phyloP scores from a whole-genome alignment of 2,113 vertebrate genomes.

The Lutjanus erythropterus region DNA sequence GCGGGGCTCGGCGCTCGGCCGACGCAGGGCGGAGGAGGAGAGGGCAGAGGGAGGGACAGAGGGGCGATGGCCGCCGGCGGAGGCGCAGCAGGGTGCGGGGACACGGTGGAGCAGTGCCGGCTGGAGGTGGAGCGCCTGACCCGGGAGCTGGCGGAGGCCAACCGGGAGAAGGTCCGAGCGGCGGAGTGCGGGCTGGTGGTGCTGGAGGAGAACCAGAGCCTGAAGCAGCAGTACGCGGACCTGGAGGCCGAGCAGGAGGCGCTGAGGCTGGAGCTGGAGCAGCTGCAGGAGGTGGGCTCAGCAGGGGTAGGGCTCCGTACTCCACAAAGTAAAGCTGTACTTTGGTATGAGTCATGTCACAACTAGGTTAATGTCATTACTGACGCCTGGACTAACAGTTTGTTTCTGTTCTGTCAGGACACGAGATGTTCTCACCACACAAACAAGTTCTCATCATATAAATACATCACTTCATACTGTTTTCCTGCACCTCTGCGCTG shows the following conservation, averaged over 20 bases:
- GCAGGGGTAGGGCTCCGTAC: constrained; percentile 40
- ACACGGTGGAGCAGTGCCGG: constrained; percentile 90
- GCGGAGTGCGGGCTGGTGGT: constrained; percentile 98
- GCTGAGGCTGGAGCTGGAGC: constrained; percentile 93
- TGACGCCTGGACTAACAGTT: not conserved
- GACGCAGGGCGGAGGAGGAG: constrained; percentile 69
- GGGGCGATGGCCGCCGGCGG: constrained; percentile 93
- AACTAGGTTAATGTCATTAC: not conserved
- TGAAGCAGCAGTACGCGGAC: constrained; percentile 95
- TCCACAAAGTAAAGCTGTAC: constrained; percentile 12
- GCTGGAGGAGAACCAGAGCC: constrained; percentile 95
- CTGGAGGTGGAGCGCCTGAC: constrained; percentile 92
- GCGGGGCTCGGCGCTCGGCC: constrained; percentile 65
- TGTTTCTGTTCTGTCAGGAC: too few relatives aligned
- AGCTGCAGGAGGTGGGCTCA: constrained; percentile 92
- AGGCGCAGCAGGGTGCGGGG: constrained; percentile 87
- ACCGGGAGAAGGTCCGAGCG: constrained; percentile 96
- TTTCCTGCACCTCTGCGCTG: too few relatives aligned
- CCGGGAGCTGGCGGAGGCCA: constrained; percentile 93
- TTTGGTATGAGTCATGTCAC: not conserved
- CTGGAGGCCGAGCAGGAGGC: constrained; percentile 94
- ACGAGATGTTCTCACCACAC: not conserved
- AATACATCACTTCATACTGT: not conserved
- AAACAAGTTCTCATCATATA: not conserved
- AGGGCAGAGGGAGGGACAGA: constrained; percentile 39